Evolutionary conservation across 2,113 vertebrate species (phyloP).

Genomic region (Hylia prasina): DNA sequence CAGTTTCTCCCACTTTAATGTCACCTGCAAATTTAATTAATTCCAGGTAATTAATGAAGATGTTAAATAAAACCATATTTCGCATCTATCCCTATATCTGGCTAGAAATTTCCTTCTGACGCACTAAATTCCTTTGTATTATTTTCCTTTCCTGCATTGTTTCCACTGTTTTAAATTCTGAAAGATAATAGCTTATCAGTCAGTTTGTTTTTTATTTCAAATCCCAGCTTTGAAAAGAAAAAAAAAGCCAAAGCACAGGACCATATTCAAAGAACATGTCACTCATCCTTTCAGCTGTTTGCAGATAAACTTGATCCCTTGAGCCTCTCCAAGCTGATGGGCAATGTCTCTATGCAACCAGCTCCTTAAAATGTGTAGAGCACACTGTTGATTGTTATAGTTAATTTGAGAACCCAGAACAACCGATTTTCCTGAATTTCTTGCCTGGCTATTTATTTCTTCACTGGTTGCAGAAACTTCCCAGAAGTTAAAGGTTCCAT

Average conservation of each 20-base stretch:
- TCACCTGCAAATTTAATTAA: conserved; percentile 52
- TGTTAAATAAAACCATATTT: conserved; percentile 43
- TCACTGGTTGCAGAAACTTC: neutral
- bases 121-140: neutral
- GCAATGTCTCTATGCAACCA: neutral
- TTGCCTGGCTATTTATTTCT: neutral
- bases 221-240: neutral
- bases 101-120: neutral
- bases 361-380: neutral
- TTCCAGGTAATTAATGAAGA: conserved; percentile 43
- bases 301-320: neutral
- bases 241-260: neutral
- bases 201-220: conserved; percentile 17
- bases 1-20: neutral
- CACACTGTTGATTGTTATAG: neutral
- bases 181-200: neutral
- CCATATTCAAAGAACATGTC: neutral
- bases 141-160: neutral
- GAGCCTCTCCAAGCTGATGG: neutral
- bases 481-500: neutral
- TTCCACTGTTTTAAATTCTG: neutral
- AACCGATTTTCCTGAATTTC: neutral
- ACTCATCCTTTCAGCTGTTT: neutral
- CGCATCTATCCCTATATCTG: neutral
- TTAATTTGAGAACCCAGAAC: neutral